These are phyloP conservation scores for Pipistrellus pipistrellus DNA, from an alignment of 2,797 vertebrate genomes.

Conservation along the genomic window DNA sequence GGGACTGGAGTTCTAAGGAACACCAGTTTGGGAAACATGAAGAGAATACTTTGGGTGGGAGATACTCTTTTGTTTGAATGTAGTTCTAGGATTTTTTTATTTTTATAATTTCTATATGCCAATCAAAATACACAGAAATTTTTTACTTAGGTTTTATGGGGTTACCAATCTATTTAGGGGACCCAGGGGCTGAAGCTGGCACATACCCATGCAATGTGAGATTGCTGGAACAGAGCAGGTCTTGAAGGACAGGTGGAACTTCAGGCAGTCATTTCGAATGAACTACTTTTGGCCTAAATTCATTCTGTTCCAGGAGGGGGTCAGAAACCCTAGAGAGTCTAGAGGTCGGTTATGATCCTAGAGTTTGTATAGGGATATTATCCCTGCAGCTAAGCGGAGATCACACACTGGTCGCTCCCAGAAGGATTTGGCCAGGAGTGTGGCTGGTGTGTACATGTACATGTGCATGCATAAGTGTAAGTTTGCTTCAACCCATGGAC, in stretches of 20 bases:
- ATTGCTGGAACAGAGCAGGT: not conserved
- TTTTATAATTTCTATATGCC: not conserved
- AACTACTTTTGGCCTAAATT: not conserved
- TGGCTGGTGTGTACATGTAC: fast-evolving
- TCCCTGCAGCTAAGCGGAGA: not conserved
- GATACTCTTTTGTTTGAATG: not conserved
- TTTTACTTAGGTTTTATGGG: not conserved
- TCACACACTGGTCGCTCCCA: not conserved
- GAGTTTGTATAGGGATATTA: not conserved
- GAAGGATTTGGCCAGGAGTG: not conserved
- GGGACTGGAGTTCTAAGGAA: not conserved
- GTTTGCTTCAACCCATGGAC: not conserved
- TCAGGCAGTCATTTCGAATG: not conserved
- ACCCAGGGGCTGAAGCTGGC: not conserved
- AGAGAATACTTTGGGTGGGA: not conserved
- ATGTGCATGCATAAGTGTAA: not conserved
- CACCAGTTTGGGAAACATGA: not conserved
- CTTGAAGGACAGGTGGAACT: not conserved
- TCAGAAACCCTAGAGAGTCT: not conserved
- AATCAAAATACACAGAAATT: not conserved
- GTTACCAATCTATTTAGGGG: no score
- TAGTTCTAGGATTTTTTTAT: not conserved
- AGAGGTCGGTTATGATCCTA: not conserved
- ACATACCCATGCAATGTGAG: not conserved
- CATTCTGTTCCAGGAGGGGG: not conserved